These are phyloP conservation scores for Mesoligia furuncula DNA, from an alignment of 2,888 invertebrate species.

Conservation along the genomic window DNA sequence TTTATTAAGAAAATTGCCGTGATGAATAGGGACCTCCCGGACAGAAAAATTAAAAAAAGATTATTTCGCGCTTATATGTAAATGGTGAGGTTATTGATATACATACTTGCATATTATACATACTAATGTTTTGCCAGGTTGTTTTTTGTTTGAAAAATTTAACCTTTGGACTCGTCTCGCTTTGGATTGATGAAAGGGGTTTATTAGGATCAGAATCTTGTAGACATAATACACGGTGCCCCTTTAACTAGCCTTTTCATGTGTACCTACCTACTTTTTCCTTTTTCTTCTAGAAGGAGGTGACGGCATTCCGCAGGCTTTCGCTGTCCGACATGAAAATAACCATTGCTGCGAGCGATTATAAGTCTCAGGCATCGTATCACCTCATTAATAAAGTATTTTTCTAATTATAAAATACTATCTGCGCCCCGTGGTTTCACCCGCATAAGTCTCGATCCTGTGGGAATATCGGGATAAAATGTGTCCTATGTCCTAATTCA, in stretches of 20 bases:
- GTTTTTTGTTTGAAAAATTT: neutral
- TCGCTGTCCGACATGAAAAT: neutral
- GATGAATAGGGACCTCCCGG: constrained; percentile 19
- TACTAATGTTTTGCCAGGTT: neutral
- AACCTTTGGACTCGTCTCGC: neutral
- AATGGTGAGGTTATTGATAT: neutral
- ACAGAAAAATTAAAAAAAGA: constrained; percentile 25
- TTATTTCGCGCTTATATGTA: neutral
- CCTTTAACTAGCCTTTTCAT: neutral
- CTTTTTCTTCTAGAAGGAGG: neutral
- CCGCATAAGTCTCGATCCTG: too few relatives aligned
- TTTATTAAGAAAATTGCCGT: constrained; percentile 36
- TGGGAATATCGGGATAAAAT: too few relatives aligned
- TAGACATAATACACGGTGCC: neutral
- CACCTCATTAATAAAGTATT: neutral
- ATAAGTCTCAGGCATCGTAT: neutral
- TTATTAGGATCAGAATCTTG: neutral
- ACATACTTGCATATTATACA: neutral
- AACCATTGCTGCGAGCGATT: neutral
- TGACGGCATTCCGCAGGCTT: neutral
- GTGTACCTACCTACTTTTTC: neutral
- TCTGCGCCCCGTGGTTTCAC: too few relatives aligned
- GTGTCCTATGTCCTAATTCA: too few relatives aligned
- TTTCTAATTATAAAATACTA: neutral
- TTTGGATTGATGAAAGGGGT: neutral